phyloP scores from a whole-genome alignment of 1,140 invertebrate genomes.

The Penaeus japonicus region DNA sequence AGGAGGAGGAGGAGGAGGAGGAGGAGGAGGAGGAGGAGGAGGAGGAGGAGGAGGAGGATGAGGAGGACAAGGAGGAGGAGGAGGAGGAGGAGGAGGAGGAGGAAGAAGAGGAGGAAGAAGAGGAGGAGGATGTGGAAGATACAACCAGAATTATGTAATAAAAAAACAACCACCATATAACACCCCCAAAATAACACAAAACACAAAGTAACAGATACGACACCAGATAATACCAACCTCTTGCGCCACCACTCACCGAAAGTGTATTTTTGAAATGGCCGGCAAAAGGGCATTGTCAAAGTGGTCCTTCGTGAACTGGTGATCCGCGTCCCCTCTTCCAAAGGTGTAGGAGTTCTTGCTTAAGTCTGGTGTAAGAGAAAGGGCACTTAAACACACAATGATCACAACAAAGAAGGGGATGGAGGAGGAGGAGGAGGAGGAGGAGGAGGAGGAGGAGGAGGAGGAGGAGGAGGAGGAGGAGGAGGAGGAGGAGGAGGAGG shows the following conservation, averaged over 20 bases:
- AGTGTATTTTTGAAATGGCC: slow-evolving; percentile 47
- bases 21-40: not conserved
- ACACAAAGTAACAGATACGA: too few species aligned
- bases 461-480: too few species aligned
- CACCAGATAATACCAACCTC: too few species aligned
- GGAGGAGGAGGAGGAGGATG: not conserved
- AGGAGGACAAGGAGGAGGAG: not conserved
- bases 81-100: not conserved
- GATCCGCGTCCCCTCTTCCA: slow-evolving; percentile 20
- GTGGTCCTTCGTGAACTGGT: not conserved
- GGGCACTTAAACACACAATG: not conserved
- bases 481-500: too few species aligned
- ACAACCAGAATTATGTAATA: not conserved
- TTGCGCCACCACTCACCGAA: slow-evolving; percentile 15
- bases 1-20: not conserved
- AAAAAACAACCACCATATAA: not conserved
- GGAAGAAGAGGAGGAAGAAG: not conserved
- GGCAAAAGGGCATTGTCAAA: slow-evolving; percentile 25
- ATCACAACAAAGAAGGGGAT: not conserved
- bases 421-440: not conserved
- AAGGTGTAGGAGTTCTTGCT: slow-evolving; percentile 25
- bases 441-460: too few species aligned
- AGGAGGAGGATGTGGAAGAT: not conserved
- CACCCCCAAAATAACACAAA: not conserved
- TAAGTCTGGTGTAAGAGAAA: slow-evolving; percentile 21